Percentiles rank a stretch among this genome's conserved stretches.
These are phyloP conservation scores for Hydrophis major DNA, from an alignment of 2,797 vertebrate species.

Conservation along the genomic window DNA sequence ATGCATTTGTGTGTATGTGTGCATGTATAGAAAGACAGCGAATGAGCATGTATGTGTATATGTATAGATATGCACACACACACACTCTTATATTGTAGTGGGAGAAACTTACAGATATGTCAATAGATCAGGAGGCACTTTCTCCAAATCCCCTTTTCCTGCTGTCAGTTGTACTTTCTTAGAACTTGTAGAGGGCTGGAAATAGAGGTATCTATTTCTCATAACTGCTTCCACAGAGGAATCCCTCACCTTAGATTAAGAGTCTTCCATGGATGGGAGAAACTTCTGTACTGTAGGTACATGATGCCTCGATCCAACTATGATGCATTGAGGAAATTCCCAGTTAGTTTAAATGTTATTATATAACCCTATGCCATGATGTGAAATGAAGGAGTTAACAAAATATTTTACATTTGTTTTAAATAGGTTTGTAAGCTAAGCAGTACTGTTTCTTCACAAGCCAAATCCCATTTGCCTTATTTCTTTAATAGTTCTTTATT, in stretches of 20 bases:
- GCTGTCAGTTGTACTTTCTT: background rate
- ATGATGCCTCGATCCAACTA: background rate
- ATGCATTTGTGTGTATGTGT: constrained; percentile 33
- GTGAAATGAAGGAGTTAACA: constrained; percentile 57
- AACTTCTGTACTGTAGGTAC: background rate
- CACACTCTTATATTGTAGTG: background rate
- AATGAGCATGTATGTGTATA: background rate
- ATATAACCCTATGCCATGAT: constrained; percentile 49
- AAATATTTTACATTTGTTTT: constrained; percentile 54
- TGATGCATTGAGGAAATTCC: constrained; percentile 55
- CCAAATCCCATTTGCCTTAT: constrained; percentile 35
- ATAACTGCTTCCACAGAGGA: background rate
- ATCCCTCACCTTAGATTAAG: background rate
- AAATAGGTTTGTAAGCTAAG: constrained; percentile 40
- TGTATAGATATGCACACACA: background rate
- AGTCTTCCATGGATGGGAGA: background rate
- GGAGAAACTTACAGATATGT: background rate
- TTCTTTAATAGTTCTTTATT: constrained; percentile 51
- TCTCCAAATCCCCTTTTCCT: background rate
- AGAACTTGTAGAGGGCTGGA: background rate
- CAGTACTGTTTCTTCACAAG: constrained; percentile 43
- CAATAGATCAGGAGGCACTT: background rate
- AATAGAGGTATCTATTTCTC: background rate
- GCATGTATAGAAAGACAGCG: background rate
- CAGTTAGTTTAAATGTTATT: constrained; percentile 55